phyloP scores from a whole-genome alignment of 37 sponge, comb jelly and placozoan genomes.

The Spongilla lacustris region DNA sequence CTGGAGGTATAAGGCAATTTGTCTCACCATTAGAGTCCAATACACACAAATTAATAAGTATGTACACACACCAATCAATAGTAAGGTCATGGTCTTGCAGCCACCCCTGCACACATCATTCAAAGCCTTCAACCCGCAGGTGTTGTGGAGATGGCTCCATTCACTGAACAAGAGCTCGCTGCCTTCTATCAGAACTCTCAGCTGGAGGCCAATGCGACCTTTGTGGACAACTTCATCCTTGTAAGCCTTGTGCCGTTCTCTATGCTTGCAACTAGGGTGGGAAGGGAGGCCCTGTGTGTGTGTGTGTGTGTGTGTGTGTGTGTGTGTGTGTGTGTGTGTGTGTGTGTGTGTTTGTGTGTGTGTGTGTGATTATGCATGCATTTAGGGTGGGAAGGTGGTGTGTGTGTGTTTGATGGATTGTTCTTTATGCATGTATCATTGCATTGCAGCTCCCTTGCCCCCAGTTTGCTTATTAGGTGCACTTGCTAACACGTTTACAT shows the following conservation, averaged over 20 bases:
- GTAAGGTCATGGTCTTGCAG: neutral
- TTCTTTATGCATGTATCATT: too few relatives aligned
- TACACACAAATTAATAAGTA: too few relatives aligned
- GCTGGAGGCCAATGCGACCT: constrained; percentile 68
- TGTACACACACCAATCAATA: too few relatives aligned
- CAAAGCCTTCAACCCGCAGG: neutral
- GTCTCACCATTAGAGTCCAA: too few relatives aligned
- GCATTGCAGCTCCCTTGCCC: too few relatives aligned
- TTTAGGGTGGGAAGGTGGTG: too few relatives aligned
- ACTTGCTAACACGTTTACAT: too few relatives aligned
- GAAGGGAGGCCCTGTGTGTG: neutral
- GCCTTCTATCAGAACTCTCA: constrained; percentile 83
- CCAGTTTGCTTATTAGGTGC: too few relatives aligned
- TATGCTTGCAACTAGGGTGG: neutral
- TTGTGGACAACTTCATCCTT: constrained; percentile 77
- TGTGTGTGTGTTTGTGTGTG: constrained; percentile 16
- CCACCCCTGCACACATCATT: neutral
- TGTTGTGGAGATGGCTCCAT: constrained; percentile 48
- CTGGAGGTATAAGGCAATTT: too few relatives aligned
- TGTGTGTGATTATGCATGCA: constrained; percentile 2
- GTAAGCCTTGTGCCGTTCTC: constrained; percentile 11
- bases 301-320: too few relatives aligned
- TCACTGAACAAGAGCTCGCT: constrained; percentile 80
- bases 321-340: too few relatives aligned
- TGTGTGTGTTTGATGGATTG: too few relatives aligned